These are phyloP conservation scores for Zaprionus tsacasi DNA, from an alignment of 1,140 invertebrate species.

Conservation along the genomic window DNA sequence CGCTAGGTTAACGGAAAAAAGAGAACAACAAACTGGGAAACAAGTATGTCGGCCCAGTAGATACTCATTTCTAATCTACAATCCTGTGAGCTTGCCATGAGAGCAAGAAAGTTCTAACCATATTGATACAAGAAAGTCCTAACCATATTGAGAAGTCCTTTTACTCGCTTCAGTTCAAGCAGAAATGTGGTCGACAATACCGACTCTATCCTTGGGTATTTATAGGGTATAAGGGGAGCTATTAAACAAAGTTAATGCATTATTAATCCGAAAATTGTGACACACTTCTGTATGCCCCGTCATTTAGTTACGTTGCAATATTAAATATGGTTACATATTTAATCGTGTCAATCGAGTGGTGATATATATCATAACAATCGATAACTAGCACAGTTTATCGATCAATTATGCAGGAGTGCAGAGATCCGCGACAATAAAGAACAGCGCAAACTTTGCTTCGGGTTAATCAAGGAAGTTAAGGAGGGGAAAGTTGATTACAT, in stretches of 20 bases:
- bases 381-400: constrained; percentile 48
- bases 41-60: background rate
- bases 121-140: too few relatives aligned
- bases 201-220: background rate
- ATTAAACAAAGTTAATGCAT: constrained; percentile 64
- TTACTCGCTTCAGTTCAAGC: too few relatives aligned
- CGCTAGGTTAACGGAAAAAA: background rate
- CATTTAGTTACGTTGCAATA: constrained; percentile 56
- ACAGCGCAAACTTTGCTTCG: background rate
- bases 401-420: constrained; percentile 27
- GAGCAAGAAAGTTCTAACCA: too few relatives aligned
- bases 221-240: background rate
- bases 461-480: background rate
- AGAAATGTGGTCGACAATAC: background rate
- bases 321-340: constrained; percentile 73
- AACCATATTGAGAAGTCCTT: too few relatives aligned
- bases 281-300: constrained; percentile 26
- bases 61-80: background rate
- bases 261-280: constrained; percentile 72
- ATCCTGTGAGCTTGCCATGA: background rate
- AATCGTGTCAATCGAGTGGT: constrained; percentile 61
- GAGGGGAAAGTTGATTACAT: background rate
- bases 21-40: background rate
- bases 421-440: background rate
- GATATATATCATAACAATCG: constrained; percentile 64